Percentiles rank a stretch among this genome's conserved stretches.
phyloP scores from a whole-genome alignment of 1,140 invertebrate species.

The Holcopasites calliopsidis region DNA sequence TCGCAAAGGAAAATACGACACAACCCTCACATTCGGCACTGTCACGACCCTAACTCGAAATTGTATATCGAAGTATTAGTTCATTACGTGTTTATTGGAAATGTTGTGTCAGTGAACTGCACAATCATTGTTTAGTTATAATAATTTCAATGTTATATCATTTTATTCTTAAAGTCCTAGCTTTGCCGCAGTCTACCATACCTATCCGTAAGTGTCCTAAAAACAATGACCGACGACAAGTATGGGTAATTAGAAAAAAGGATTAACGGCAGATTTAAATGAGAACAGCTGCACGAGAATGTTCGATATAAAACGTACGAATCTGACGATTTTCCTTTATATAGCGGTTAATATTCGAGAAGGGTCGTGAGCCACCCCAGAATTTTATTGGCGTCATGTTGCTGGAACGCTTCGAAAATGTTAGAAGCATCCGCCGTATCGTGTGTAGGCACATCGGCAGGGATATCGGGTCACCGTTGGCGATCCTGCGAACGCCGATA shows the following conservation, averaged over 20 bases:
- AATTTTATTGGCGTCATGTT: conserved; percentile 53
- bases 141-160: too few relatives aligned
- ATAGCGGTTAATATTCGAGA: conserved; percentile 20
- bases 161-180: too few relatives aligned
- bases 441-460: neutral
- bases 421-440: conserved; percentile 7
- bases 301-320: neutral
- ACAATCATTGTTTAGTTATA: too few relatives aligned
- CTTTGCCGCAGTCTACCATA: too few relatives aligned
- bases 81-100: too few relatives aligned
- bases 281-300: neutral
- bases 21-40: conserved; percentile 22
- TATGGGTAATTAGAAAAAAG: too few relatives aligned
- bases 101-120: too few relatives aligned
- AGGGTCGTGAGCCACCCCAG: neutral
- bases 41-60: conserved; percentile 24
- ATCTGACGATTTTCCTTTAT: neutral
- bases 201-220: too few relatives aligned
- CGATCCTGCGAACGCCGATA: neutral
- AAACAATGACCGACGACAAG: too few relatives aligned
- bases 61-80: conserved; percentile 45
- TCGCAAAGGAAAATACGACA: conserved; percentile 44
- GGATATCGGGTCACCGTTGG: conserved; percentile 13
- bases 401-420: conserved; percentile 44
- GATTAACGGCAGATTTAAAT: neutral